A percentile compares a stretch with the other conserved stretches of the same genome.
Conservation (phyloP, 2,888 invertebrate species). For the Brachypalpus laphriformis region DNA sequence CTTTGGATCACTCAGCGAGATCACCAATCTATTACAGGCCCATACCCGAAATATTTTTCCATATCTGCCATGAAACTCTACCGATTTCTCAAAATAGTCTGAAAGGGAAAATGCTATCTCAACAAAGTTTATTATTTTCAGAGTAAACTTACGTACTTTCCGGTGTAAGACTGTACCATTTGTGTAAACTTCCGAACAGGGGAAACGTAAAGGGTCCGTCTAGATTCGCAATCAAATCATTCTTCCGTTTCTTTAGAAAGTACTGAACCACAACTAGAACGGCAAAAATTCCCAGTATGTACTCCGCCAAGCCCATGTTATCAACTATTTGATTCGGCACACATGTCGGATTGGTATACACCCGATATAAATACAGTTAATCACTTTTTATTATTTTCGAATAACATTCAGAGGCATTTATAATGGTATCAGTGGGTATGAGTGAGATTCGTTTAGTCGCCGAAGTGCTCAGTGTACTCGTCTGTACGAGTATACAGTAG, state of each 20-base stretch:
- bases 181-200: conserved; percentile 27
- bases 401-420: neutral
- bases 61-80: conserved; percentile 76
- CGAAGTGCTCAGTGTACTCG: too few relatives aligned
- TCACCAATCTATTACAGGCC: conserved; percentile 82
- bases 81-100: conserved; percentile 72
- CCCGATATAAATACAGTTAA: neutral
- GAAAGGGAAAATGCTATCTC: neutral
- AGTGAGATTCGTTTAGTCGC: too few relatives aligned
- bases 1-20: conserved; percentile 82
- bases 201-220: conserved; percentile 31
- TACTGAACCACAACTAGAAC: conserved; percentile 10
- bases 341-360: neutral
- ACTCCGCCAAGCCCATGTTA: neutral
- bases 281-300: conserved; percentile 4
- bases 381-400: neutral
- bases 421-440: neutral
- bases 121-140: neutral
- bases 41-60: conserved; percentile 82
- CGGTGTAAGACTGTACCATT: conserved; percentile 21
- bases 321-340: neutral
- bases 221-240: conserved; percentile 30
- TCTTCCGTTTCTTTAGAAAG: conserved; percentile 30
- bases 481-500: neutral
- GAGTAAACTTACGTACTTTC: conserved; percentile 9